A percentile compares a stretch with the other conserved stretches of the same genome.
Evolutionary conservation across 2,888 invertebrate species (phyloP).

Genomic region (Drosophila mulleri): DNA sequence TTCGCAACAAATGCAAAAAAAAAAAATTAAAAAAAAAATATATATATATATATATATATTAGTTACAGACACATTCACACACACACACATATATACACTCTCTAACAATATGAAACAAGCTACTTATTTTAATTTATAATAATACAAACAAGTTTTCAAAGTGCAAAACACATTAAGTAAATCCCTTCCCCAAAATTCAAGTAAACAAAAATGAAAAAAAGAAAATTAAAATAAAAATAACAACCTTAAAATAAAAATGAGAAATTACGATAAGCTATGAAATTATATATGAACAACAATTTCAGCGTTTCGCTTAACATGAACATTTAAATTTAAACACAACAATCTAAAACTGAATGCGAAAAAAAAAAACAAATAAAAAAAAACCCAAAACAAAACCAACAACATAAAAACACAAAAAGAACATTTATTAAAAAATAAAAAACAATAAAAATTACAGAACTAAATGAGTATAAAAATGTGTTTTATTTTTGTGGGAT

Average conservation of each 20-base stretch:
- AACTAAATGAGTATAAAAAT: constrained; percentile 55
- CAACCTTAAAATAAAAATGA: constrained; percentile 18
- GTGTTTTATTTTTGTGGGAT: constrained; percentile 20
- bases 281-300: constrained; percentile 52
- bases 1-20: constrained; percentile 34
- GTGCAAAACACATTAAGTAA: constrained; percentile 14
- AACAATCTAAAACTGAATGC: constrained; percentile 41
- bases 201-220: constrained; percentile 21
- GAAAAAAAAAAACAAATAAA: constrained; percentile 46
- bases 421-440: constrained; percentile 66
- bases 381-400: constrained; percentile 62
- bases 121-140: constrained; percentile 48
- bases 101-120: constrained; percentile 16
- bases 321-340: constrained; percentile 46
- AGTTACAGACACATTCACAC: not conserved
- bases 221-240: constrained; percentile 1
- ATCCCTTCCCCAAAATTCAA: constrained; percentile 22
- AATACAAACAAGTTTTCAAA: constrained; percentile 32
- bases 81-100: constrained; percentile 1
- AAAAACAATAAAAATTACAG: constrained; percentile 79
- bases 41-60: not conserved
- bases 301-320: constrained; percentile 59
- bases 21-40: not conserved
- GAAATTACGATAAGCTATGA: constrained; percentile 32
- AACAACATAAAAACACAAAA: constrained; percentile 17